Evolutionary conservation across 2,888 invertebrate species (phyloP), one percentile per base, ranked within the genome.

Genomic region (Allophyes oxyacanthae): DNA sequence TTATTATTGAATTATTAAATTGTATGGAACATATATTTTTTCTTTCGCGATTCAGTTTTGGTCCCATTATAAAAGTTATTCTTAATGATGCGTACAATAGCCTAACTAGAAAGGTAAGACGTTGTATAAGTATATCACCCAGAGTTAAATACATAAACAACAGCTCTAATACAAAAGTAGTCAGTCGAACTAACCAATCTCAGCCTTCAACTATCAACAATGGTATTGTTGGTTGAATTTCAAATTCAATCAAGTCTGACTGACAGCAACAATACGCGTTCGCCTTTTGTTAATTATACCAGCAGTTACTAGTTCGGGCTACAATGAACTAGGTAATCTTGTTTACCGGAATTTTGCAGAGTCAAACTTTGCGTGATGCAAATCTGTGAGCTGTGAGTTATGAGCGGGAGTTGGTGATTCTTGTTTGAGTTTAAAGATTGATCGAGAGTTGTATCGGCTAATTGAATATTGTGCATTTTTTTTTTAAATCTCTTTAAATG

Each of bases 241-340:
- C 57, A 75, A 77, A 81, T 80, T 78, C 63, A 79, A 83, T 81
- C 67, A 56, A 69, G 65, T 61, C 64, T 53, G 48, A 61, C 64
- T 53, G 48, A 38, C 63, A 53, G 52, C 64, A 55, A 72, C 75
- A 79, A 81, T 84, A 77, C 78, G 75, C 72, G 79, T 69, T 77
- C 72, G 75, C 75, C 76, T 74, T 79, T 76, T 73, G 79, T 81
- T 86, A 86, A 86, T 88, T 83, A 82, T 63, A 72, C 72, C 66
- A 65, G 75, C 76, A 75, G 76, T 64, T 64, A 65, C 63, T 68
- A 81, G 80, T 79, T 79, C 52, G 73, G 42, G 62, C 72, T 77
- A 79, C 81, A 82, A 82, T 82, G 81, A 76, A 83, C 78, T 78
- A 76, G 65, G 70, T 85, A 87, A 87, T 87, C 85, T 81, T 84